phyloP scores from a whole-genome alignment of 2,888 invertebrate genomes.

The Crossocerus cetratus region DNA sequence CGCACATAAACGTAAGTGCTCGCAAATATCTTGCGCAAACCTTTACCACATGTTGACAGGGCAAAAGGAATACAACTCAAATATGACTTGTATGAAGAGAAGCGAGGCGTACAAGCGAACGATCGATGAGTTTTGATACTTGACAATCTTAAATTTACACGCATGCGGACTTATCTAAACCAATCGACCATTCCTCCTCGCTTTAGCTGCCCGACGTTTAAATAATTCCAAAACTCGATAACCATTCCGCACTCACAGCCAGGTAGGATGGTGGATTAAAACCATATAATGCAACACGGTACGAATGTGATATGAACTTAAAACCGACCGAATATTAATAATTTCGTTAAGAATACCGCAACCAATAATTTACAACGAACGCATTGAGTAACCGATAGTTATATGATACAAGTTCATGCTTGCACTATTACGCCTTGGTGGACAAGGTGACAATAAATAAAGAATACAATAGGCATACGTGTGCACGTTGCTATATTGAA shows the following conservation, averaged over 20 bases:
- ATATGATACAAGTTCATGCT: slow-evolving; percentile 32
- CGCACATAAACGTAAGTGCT: background rate
- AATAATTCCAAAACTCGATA: slow-evolving; percentile 28
- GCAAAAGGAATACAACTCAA: no score
- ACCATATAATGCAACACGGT: slow-evolving; percentile 7
- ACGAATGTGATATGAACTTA: slow-evolving; percentile 6
- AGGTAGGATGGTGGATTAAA: slow-evolving; percentile 32
- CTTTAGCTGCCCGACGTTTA: slow-evolving; percentile 23
- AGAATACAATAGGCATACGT: slow-evolving; percentile 8
- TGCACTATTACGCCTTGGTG: slow-evolving; percentile 4
- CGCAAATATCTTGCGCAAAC: background rate
- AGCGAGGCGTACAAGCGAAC: background rate
- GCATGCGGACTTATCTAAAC: slow-evolving; percentile 33
- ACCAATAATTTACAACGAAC: background rate
- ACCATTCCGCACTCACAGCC: slow-evolving; percentile 48
- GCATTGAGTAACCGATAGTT: slow-evolving; percentile 14
- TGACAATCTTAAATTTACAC: slow-evolving; percentile 8
- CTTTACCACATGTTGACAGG: background rate
- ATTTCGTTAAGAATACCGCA: slow-evolving; percentile 15
- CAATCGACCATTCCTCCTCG: slow-evolving; percentile 32
- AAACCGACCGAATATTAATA: slow-evolving; percentile 11
- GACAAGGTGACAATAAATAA: slow-evolving; percentile 6
- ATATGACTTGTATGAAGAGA: background rate
- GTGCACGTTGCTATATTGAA: slow-evolving; percentile 17
- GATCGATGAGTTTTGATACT: slow-evolving; percentile 13